phyloP scores from a whole-genome alignment of 2,797 vertebrate species.

The Enteromius mattozi region DNA sequence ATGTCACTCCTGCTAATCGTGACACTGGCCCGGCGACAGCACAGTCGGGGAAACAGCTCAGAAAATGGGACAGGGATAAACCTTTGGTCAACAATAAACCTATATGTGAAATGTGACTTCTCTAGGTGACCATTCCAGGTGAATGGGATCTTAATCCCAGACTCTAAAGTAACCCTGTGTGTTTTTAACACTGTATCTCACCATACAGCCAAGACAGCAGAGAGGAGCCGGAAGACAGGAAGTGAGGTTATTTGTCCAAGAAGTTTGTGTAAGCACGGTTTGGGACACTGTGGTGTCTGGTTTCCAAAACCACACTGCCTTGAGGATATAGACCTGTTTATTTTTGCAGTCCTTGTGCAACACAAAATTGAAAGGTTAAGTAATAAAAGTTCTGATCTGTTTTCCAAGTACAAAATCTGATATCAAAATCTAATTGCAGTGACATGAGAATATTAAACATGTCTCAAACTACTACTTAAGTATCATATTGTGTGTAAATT shows the following conservation, averaged over 20 bases:
- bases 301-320: slow-evolving; percentile 18
- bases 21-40: slow-evolving; percentile 47
- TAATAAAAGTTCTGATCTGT: neutral
- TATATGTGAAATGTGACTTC: neutral
- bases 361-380: neutral
- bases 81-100: neutral
- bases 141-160: neutral
- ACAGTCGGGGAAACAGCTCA: slow-evolving; percentile 24
- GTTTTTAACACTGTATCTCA: neutral
- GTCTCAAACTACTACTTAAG: neutral
- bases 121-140: slow-evolving; percentile 18
- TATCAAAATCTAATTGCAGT: neutral
- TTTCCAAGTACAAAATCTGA: neutral
- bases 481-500: neutral
- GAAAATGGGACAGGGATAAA: slow-evolving; percentile 24
- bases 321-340: slow-evolving; percentile 1
- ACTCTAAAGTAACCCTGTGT: slow-evolving; percentile 7
- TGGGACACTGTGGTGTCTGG: slow-evolving; percentile 35
- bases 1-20: slow-evolving; percentile 50
- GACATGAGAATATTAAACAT: neutral
- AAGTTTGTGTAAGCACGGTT: slow-evolving; percentile 33
- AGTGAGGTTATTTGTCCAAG: slow-evolving; percentile 38
- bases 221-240: slow-evolving; percentile 41
- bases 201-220: slow-evolving; percentile 2
- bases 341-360: slow-evolving; percentile 10